Percentiles rank a stretch among this genome's conserved stretches.
Conservation (phyloP, 2,888 invertebrate genomes). For the Fabriciana adippe region DNA sequence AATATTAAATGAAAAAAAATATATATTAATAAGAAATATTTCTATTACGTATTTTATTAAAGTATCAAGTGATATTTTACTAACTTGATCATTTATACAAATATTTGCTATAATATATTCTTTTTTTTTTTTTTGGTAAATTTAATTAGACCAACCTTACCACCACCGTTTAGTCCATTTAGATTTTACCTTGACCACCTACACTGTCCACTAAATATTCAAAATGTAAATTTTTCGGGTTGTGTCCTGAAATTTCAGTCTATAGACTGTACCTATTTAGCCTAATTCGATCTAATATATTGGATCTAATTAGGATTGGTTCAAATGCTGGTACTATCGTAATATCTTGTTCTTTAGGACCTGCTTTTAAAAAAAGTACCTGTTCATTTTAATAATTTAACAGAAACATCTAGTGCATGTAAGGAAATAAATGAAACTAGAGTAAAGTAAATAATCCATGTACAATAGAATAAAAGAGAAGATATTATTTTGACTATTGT, state of each 20-base stretch:
- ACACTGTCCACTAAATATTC: constrained; percentile 82
- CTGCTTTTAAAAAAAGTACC: constrained; percentile 86
- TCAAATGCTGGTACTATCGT: constrained; percentile 86
- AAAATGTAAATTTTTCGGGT: constrained; percentile 83
- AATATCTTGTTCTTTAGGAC: constrained; percentile 85
- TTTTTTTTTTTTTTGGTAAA: background rate
- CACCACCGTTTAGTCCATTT: background rate
- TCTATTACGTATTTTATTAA: too few species aligned
- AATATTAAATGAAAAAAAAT: background rate
- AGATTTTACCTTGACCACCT: constrained; percentile 75
- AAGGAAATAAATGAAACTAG: too few species aligned
- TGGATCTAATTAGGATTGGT: constrained; percentile 81
- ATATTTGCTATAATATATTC: background rate
- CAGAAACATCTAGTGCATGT: too few species aligned
- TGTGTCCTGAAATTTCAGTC: constrained; percentile 88
- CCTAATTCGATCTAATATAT: too few species aligned
- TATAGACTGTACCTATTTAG: too few species aligned
- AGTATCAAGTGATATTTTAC: too few species aligned
- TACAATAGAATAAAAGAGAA: too few species aligned
- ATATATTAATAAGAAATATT: too few species aligned
- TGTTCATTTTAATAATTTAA: constrained; percentile 45
- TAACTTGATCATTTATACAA: too few species aligned
- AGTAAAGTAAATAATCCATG: too few species aligned
- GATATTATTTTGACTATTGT: background rate
- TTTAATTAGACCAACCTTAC: background rate